These are phyloP conservation scores for Temnothorax curvispinosus DNA, from an alignment of 1,140 invertebrate species.

Conservation along the genomic window DNA sequence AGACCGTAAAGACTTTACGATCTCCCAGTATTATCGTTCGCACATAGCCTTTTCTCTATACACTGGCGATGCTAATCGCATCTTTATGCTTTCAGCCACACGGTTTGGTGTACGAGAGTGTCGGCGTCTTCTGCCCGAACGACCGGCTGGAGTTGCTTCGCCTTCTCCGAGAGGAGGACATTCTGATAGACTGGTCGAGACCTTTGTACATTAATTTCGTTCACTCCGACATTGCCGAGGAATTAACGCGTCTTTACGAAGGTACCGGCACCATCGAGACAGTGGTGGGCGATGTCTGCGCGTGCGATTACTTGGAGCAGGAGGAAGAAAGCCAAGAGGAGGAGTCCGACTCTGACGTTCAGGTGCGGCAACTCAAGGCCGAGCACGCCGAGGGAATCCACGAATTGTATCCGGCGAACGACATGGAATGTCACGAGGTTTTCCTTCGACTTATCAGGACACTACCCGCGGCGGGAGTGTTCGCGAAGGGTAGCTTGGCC, in stretches of 20 bases:
- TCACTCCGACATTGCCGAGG: conserved; percentile 91
- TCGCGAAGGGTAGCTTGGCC: conserved; percentile 89
- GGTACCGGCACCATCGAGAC: conserved; percentile 89
- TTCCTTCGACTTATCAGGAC: conserved; percentile 92
- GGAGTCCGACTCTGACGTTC: conserved; percentile 70
- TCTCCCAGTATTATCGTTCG: neutral
- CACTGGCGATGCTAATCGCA: neutral
- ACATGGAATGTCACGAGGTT: conserved; percentile 93
- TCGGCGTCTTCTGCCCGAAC: conserved; percentile 93
- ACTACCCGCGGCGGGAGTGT: conserved; percentile 92
- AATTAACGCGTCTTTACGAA: conserved; percentile 89
- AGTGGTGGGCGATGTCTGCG: conserved; percentile 92
- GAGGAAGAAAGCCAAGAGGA: conserved; percentile 60
- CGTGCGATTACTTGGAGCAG: conserved; percentile 87
- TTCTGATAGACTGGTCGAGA: conserved; percentile 91
- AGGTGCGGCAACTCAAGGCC: conserved; percentile 88
- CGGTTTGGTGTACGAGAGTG: conserved; percentile 91
- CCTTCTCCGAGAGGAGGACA: conserved; percentile 90
- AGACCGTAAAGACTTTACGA: conserved; percentile 23
- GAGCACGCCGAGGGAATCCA: conserved; percentile 93
- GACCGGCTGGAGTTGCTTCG: conserved; percentile 90
- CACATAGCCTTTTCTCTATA: neutral
- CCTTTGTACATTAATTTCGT: conserved; percentile 94
- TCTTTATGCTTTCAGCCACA: conserved; percentile 88
- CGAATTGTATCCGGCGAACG: conserved; percentile 93